phyloP scores from a whole-genome alignment of 2,888 invertebrate genomes.

The Ctena decussata region DNA sequence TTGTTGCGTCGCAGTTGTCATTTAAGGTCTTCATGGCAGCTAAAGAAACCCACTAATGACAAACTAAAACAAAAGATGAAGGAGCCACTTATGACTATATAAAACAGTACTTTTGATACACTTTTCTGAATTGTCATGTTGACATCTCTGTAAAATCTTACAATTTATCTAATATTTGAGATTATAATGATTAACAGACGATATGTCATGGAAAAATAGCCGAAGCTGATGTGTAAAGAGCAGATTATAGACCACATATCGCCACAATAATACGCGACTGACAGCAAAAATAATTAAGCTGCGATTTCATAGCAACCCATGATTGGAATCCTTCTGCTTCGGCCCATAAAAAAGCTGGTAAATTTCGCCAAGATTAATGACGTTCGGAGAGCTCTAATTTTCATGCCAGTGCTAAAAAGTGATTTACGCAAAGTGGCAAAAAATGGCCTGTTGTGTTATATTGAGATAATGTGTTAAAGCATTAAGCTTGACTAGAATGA shows the following conservation, averaged over 20 bases:
- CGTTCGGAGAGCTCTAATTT: background rate
- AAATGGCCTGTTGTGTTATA: conserved; percentile 3
- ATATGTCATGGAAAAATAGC: background rate
- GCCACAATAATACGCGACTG: background rate
- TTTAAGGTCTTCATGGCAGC: no score
- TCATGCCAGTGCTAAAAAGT: background rate
- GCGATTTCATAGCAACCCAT: background rate
- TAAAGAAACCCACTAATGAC: no score
- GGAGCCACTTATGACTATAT: no score
- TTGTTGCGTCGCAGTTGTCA: no score
- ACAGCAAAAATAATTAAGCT: conserved; percentile 6
- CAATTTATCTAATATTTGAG: background rate
- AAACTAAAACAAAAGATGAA: no score
- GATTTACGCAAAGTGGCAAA: background rate
- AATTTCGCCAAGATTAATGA: background rate
- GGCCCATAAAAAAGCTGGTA: background rate
- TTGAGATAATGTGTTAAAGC: background rate
- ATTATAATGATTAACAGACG: background rate
- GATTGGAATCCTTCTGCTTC: conserved; percentile 12
- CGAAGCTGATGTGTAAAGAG: background rate
- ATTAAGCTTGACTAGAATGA: background rate
- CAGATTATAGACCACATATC: background rate
- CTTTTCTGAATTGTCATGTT: no score
- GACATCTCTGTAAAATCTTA: no score
- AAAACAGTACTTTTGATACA: no score